These are phyloP conservation scores for Eciton burchellii DNA, from an alignment of 1,140 invertebrate species.

Conservation along the genomic window DNA sequence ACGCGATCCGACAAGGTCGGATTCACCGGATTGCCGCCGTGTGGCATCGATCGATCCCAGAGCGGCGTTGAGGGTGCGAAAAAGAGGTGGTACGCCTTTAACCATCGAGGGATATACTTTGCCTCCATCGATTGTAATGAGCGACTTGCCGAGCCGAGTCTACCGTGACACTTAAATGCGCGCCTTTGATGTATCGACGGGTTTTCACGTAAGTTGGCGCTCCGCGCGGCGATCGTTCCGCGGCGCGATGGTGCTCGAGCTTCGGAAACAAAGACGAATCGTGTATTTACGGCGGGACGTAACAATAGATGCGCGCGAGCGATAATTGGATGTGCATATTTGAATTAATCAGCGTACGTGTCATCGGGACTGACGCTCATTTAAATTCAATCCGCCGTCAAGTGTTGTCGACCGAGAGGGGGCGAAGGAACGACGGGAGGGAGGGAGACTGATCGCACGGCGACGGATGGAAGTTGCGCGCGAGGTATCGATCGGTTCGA, in stretches of 20 bases:
- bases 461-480: slow-evolving; percentile 33
- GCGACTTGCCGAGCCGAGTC: not conserved
- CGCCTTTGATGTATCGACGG: not conserved
- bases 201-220: slow-evolving; percentile 5
- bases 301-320: slow-evolving; percentile 22
- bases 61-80: slow-evolving; percentile 9
- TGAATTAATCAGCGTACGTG: slow-evolving; percentile 58
- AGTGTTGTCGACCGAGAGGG: slow-evolving; percentile 32
- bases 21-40: not conserved
- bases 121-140: slow-evolving; percentile 11
- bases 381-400: slow-evolving; percentile 52
- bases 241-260: not conserved
- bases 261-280: not conserved
- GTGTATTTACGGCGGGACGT: not conserved
- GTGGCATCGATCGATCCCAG: slow-evolving; percentile 11
- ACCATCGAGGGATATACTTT: not conserved
- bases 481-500: slow-evolving; percentile 27
- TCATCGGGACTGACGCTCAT: slow-evolving; percentile 40
- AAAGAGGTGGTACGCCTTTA: slow-evolving; percentile 13
- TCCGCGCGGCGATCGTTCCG: not conserved
- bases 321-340: slow-evolving; percentile 29
- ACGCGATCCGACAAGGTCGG: not conserved
- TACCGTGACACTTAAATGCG: slow-evolving; percentile 7
- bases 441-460: not conserved
- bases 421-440: not conserved